Evolutionary conservation across 2,888 invertebrate species (phyloP), one percentile per base, ranked within the genome.

Genomic region (Pristionchus arcanus): DNA sequence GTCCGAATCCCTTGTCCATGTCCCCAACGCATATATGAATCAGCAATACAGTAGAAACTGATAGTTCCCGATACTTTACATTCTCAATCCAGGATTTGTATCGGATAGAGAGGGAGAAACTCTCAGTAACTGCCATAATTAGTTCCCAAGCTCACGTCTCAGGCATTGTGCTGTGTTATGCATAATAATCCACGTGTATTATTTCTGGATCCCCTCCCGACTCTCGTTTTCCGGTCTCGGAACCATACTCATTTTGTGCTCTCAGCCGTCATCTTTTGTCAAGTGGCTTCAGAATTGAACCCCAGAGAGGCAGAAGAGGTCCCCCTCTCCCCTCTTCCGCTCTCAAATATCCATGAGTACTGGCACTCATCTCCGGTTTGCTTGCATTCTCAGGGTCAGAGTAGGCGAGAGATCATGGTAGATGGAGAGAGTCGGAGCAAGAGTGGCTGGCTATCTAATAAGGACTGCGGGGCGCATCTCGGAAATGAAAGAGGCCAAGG

Each of bases 381-480:
- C 42, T 49, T 13, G 63, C n/a, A 9, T 63, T 25, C 25, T 21
- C 63, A 5, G 63, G n/a, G n/a, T 21, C 2, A 63, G 63, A 25
- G 11, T n/a, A 0, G 11, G 0, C n/a, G 63, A n/a, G 25, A 63
- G 63, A 63, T 3, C 0, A 7, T 0, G 25, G 25, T 5, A 63
- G n/a, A 21, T 25, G 63, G 25, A 59, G 59, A 59, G 59, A 59
- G 59, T 59, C 59, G 19, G 59, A 59, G 66, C 11, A 68, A 4
- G 31, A 37, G 74, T 74, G 37, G n/a, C 81, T 81, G 49, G 68
- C 81, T 81, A 81, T 81, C 81, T 81, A 81, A 81, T 81, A 81
- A 81, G 81, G 77, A 42, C 77, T 49, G 81, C n/a, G 25, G 71
- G 71, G 81, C 49, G 81, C 81, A 81, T 81, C 81, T 81, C 81